phyloP scores from a whole-genome alignment of 1,140 invertebrate genomes.

The Anastrepha obliqua region DNA sequence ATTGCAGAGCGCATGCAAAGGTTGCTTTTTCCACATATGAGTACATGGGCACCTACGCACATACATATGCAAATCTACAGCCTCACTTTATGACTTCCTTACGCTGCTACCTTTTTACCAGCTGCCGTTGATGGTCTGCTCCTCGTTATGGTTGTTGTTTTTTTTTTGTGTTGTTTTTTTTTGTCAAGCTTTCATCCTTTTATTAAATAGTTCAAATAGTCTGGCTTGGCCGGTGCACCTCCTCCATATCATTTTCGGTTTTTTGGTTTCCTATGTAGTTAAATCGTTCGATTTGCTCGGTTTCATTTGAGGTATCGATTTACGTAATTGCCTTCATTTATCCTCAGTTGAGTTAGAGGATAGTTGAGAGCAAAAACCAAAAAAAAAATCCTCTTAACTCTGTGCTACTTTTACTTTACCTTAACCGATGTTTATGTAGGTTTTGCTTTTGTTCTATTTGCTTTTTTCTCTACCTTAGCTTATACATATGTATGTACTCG shows the following conservation, averaged over 20 bases:
- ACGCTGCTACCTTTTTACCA: background rate
- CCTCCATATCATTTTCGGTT: slow-evolving; percentile 23
- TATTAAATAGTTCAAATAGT: background rate
- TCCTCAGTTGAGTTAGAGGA: background rate
- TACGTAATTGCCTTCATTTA: slow-evolving; percentile 51
- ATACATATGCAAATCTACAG: background rate
- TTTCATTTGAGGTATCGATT: slow-evolving; percentile 40
- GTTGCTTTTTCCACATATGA: background rate
- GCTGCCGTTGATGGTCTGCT: background rate
- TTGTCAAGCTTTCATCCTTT: background rate
- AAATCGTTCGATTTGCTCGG: slow-evolving; percentile 13
- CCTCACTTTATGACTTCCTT: background rate
- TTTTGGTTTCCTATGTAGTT: slow-evolving; percentile 6
- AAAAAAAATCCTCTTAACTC: background rate
- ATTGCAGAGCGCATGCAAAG: slow-evolving; percentile 35
- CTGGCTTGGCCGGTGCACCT: background rate
- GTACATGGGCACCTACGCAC: background rate
- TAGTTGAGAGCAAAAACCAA: background rate
- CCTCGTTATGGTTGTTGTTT: background rate
- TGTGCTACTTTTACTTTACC: background rate
- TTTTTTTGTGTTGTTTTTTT: slow-evolving; percentile 1
- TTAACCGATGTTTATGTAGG: background rate
- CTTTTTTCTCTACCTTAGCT: background rate
- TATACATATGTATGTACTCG: background rate
- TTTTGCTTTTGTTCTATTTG: background rate